Percentiles rank a stretch among this genome's conserved stretches.
These are phyloP conservation scores for Hypsibius dujardini DNA, from an alignment of 1,140 invertebrate species.

Conservation along the genomic window DNA sequence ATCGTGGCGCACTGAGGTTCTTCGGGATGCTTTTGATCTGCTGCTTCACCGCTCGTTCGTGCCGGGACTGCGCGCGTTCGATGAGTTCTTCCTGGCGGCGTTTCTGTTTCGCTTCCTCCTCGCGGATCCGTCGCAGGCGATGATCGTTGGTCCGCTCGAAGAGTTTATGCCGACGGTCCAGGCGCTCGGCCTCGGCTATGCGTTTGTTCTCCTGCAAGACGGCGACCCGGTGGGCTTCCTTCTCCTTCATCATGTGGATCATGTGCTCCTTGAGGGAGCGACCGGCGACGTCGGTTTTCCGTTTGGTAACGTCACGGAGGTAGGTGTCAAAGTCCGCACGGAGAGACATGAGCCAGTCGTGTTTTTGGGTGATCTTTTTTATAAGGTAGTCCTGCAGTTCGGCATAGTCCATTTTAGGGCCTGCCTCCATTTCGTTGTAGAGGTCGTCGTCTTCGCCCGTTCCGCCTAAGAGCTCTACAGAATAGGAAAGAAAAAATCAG, in stretches of 20 bases:
- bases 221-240: neutral
- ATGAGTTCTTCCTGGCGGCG: neutral
- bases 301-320: neutral
- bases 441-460: neutral
- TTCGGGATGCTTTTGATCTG: neutral
- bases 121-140: neutral
- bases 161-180: neutral
- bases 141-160: neutral
- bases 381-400: slow-evolving; percentile 1
- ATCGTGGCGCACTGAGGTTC: neutral
- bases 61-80: neutral
- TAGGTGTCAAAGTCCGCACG: neutral
- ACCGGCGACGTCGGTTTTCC: neutral
- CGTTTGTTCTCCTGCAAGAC: neutral
- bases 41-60: neutral
- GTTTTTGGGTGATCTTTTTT: neutral
- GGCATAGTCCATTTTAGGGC: neutral
- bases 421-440: neutral
- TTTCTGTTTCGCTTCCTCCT: neutral
- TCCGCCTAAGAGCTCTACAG: neutral
- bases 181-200: neutral
- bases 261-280: neutral
- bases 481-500: neutral
- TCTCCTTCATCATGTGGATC: neutral
- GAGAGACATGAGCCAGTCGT: neutral